phyloP scores from a whole-genome alignment of 1,140 invertebrate genomes.

The Lineus longissimus region DNA sequence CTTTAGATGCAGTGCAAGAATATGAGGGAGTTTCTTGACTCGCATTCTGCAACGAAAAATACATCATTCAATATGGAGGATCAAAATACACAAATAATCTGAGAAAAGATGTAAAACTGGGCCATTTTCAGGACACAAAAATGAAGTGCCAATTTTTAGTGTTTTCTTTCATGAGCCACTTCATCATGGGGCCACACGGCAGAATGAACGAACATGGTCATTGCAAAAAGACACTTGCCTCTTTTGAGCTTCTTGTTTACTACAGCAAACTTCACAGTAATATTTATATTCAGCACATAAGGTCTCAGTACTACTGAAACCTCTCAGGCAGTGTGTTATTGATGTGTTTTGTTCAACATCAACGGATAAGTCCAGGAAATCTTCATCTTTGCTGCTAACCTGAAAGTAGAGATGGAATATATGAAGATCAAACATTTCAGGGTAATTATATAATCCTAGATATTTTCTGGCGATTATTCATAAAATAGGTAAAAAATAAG shows the following conservation, averaged over 20 bases:
- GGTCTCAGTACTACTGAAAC: conserved; percentile 97
- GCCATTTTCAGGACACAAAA: too few relatives aligned
- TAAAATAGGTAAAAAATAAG: conserved; percentile 2
- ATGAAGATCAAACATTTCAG: not conserved
- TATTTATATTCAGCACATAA: conserved; percentile 99
- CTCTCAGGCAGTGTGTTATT: conserved; percentile 95
- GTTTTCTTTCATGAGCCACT: too few relatives aligned
- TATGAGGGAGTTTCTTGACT: conserved; percentile 96
- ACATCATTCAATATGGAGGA: not conserved
- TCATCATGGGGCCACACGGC: too few relatives aligned
- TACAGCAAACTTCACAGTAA: conserved; percentile 98
- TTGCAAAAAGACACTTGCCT: too few relatives aligned
- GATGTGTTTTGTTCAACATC: conserved; percentile 99
- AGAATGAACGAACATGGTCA: too few relatives aligned
- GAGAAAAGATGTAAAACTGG: conserved; percentile 7
- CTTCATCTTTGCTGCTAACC: conserved; percentile 97
- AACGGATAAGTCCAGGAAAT: conserved; percentile 98
- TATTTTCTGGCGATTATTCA: not conserved
- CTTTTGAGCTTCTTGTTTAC: conserved; percentile 96
- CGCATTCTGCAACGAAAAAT: conserved; percentile 70
- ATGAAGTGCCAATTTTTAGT: too few relatives aligned
- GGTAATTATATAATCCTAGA: not conserved
- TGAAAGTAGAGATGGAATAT: conserved; percentile 31
- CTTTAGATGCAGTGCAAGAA: conserved; percentile 95
- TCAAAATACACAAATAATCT: not conserved